Evolutionary conservation across 1,140 invertebrate genomes (phyloP).

Genomic region (Helicoverpa armigera): DNA sequence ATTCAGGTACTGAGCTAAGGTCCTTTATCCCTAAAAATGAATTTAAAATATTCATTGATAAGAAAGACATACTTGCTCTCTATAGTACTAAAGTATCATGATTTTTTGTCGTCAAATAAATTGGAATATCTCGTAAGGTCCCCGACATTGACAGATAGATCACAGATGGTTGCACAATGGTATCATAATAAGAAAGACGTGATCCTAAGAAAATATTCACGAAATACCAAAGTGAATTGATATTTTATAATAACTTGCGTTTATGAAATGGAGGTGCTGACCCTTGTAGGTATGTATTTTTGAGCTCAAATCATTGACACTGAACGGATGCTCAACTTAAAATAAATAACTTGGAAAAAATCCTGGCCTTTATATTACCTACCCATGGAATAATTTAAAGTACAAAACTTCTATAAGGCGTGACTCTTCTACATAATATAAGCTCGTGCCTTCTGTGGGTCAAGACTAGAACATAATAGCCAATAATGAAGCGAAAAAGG

Average conservation of each 20-base stretch:
- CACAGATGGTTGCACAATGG: conserved; percentile 54
- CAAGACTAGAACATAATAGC: conserved; percentile 13
- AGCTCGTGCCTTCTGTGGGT: conserved; percentile 2
- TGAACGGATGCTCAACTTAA: neutral
- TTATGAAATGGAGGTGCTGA: conserved; percentile 24
- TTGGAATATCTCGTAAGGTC: conserved; percentile 15
- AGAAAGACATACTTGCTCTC: neutral
- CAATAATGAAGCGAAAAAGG: conserved; percentile 22
- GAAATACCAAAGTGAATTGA: conserved; percentile 29
- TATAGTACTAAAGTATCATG: conserved; percentile 1
- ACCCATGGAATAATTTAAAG: too few species aligned
- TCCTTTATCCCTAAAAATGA: neutral
- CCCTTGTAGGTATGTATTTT: conserved; percentile 5
- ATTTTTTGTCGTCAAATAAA: conserved; percentile 46
- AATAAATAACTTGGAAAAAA: too few species aligned
- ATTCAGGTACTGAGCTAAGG: too few species aligned
- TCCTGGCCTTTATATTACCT: too few species aligned
- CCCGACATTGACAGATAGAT: conserved; percentile 49
- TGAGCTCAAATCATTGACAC: neutral
- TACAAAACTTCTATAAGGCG: neutral
- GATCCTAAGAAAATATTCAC: conserved; percentile 54
- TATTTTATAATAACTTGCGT: conserved; percentile 36
- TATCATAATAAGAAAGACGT: conserved; percentile 47
- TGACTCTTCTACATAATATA: neutral
- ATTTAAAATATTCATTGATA: conserved; percentile 18